Base-by-base conservation (phyloP, 2,888 invertebrate species). In the Erynnis tages region DNA sequence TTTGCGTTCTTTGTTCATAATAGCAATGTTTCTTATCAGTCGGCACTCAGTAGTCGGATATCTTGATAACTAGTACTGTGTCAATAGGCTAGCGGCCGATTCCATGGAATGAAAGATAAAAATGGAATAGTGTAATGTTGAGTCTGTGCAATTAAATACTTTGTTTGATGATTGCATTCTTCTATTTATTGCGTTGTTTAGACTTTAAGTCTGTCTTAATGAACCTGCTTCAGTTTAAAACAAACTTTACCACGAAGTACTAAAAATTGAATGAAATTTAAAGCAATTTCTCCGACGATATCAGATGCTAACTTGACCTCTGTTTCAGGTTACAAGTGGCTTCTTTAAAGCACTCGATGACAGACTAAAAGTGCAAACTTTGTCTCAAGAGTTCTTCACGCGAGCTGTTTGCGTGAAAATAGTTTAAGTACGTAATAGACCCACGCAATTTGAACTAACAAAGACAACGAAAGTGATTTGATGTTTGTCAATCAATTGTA, bases 61-160 rank as follows among this genome's bases (percentile, higher is more conserved):
- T 50, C 59, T 56, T 63, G 70, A 72, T 73, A 72, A 65, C 58
- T 53, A 52, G 55, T 57, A 58, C 54, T 66, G 56, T 70, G 71
- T 71, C 70, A 73, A 71, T 64, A 75, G 62, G 61, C 59, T 61
- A 59, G 57, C 62, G 65, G 67, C 58, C 60, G 55, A 63, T 69
- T 67, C 70, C 66, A 63, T 58, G 62, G 59, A 68, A 56, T 50
- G 59, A 62, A 63, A 66, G 40, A 60, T 61, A 61, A 59, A 68
- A 65, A 66, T 58, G 65, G 63, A 66, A 69, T 65, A 66, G 30
- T 48, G 41, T 29, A 53, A 11, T 52, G 34, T 34, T 45, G 30
- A 53, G 34, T 53, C 30, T 19, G 27, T 17, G 34, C 6, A 43
- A 50, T 50, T 34, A 41, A 35, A 53, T 38, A 29, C 25, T 16